A percentile compares a stretch with the other conserved stretches of the same genome.
Conservation (phyloP, 1,140 invertebrate genomes). For the Hylaeus volcanicus region DNA sequence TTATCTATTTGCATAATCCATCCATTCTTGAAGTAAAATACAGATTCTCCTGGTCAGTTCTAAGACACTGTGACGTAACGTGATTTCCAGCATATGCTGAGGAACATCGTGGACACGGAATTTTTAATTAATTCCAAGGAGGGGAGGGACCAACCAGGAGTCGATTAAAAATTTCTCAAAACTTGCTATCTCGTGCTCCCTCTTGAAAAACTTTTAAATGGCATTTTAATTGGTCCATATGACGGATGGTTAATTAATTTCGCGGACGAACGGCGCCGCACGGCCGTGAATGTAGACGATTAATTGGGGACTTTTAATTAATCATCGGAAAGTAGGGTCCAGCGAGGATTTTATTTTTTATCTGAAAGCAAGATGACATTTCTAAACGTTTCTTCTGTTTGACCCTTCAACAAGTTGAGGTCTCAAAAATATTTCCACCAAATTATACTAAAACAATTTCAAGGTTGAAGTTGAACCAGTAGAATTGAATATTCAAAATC, state of each 20-base stretch:
- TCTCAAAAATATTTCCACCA: no score
- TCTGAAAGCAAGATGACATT: no score
- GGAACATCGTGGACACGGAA: neutral
- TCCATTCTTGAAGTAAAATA: no score
- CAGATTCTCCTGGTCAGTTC: no score
- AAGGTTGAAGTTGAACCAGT: no score
- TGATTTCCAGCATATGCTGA: neutral
- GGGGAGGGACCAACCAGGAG: neutral
- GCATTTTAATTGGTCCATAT: constrained; percentile 11
- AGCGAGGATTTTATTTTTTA: no score
- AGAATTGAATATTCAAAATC: no score
- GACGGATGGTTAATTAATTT: constrained; percentile 41
- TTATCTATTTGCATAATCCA: no score
- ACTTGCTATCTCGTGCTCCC: neutral
- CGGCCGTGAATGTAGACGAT: neutral
- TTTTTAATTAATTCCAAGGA: constrained; percentile 35
- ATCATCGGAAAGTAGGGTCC: neutral
- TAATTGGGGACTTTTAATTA: constrained; percentile 19
- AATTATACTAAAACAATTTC: no score
- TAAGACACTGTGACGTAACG: neutral
- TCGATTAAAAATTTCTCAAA: constrained; percentile 41
- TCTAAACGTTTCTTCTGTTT: no score
- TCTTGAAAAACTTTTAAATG: constrained; percentile 22
- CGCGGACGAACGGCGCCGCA: neutral
- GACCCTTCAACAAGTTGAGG: no score